Base-by-base conservation (phyloP, 1,140 invertebrate genomes). In the Centruroides vittatus region DNA sequence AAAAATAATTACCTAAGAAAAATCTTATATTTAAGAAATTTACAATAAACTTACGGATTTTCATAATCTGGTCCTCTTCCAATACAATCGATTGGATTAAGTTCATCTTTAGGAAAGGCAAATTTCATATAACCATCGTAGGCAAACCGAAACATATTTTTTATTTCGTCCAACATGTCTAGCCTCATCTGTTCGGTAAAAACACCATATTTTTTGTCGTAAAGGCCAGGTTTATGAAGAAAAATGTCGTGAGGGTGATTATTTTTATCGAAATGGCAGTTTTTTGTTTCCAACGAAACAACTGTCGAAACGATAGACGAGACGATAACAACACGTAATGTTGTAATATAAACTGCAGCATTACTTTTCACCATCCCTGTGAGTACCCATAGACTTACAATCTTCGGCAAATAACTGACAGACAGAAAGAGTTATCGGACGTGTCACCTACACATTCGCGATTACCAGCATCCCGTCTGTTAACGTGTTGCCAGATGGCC, bases 41-140 rank as follows among this genome's bases (percentile, higher is more conserved):
- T 46, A 61, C 11, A 52, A 61, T 13, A 61, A 54, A 68, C 74
- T 77, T 73, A 82, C 80, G 79, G 80, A 74, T 82, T 77, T 4
- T 78, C 76, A 71, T 79, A 74, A 74, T 84, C 82, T 55, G 80
- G 79, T 36, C 80, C 80, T 61, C 81, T 69, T 34, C 80, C 80
- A 60, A 61, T 69, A 67, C 80, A 82, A 64, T 78, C 69, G 61
- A 82, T 79, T 3, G 80, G 80, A 71, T 82, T 76, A 34, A 82
- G 67, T 69, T 82, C 81, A 69, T 82, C 80, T 54, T 75, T 65
- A 5, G 80, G 80, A 69, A 76, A 82, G 5, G 80, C 80, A 73
- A 80, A 70, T 66, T 74, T 75, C 73, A 82, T 78, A 67, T 81
- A 82, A 67, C 73, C 79, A 62, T 79, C 76, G 63, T 79, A 81